Conservation (phyloP, 1,140 invertebrate genomes). For the Drosophila pseudoananassae region DNA sequence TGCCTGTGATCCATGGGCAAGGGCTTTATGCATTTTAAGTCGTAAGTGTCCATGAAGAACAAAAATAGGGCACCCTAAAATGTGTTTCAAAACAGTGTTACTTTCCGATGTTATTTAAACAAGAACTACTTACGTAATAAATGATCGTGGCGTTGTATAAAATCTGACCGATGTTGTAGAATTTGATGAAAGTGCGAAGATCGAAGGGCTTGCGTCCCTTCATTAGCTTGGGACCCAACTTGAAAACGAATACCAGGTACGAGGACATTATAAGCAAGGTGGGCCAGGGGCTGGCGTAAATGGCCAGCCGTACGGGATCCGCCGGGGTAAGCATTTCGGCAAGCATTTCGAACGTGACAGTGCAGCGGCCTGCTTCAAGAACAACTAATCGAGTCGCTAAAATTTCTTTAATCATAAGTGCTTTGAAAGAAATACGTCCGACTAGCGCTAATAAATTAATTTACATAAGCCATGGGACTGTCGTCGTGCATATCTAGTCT, state of each 20-base stretch:
- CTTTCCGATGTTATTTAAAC: neutral
- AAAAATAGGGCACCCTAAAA: conserved; percentile 1
- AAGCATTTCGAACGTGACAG: neutral
- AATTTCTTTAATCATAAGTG: neutral
- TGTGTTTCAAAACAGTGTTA: neutral
- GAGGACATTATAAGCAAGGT: conserved; percentile 88
- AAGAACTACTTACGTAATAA: conserved; percentile 19
- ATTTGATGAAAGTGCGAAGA: conserved; percentile 89
- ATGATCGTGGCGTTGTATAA: conserved; percentile 35
- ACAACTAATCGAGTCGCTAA: neutral
- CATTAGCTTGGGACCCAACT: conserved; percentile 91
- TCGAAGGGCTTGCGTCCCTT: conserved; percentile 91
- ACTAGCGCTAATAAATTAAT: neutral
- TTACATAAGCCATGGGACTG: neutral
- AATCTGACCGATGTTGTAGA: conserved; percentile 91
- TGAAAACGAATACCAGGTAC: conserved; percentile 88
- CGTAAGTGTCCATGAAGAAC: conserved; percentile 15
- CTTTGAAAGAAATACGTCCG: neutral
- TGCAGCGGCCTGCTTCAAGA: neutral
- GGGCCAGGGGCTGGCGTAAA: neutral
- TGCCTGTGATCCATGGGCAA: conserved; percentile 31
- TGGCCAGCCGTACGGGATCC: neutral
- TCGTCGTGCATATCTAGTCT: neutral
- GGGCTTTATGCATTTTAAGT: conserved; percentile 10
- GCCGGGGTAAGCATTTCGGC: neutral